Evolutionary conservation across 2,113 vertebrate genomes (phyloP), one percentile per base, ranked within the genome.

Genomic region (Neolamprologus toae): DNA sequence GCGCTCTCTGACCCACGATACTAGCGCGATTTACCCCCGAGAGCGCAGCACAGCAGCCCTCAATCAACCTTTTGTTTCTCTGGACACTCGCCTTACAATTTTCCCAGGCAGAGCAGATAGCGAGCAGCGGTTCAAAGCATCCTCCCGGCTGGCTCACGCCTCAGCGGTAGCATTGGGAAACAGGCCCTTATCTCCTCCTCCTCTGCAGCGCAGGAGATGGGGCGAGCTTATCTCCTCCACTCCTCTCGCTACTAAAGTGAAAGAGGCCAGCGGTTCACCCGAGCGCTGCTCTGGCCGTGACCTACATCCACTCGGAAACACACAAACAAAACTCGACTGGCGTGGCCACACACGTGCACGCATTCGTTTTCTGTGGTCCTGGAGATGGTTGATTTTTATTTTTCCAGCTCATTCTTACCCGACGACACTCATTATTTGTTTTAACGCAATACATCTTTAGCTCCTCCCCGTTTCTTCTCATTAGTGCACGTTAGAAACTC

Each of bases 41-140:
- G 94, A 94, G 92, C 81, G 16, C 84, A 84, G 89, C 90, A 53
- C 86, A 82, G 88, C 81, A n/a, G 84, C 85, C 90, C 90, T 96
- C 95, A 95, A 94, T 96, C 93, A 91, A 90, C 86, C 93, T 89
- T 95, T 94, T 95, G 95, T 95, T 94, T 93, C 92, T 91, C 79
- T 80, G 94, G 92, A 93, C 91, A 88, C 90, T 88, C 83, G 45
- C 28, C 93, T 90, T 92, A 90, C 95, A 94, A 95, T 93, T 95
- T 96, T 96, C 94, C 94, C 95, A 95, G 93, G 93, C 93, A 86
- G 90, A 93, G 90, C 71, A 92, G 95, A 95, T 94, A 94, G 94
- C 3, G 55, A 93, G 94, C 83, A 63, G 84, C 81, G 86, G 91
- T 95, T 96, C 94, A 96, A 95, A 96, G 95, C 88, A 31, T 94